Percentiles rank a stretch among this genome's conserved stretches.
Conservation (phyloP, 53 echinoderm and acorn worm species). For the Arbacia lixula region DNA sequence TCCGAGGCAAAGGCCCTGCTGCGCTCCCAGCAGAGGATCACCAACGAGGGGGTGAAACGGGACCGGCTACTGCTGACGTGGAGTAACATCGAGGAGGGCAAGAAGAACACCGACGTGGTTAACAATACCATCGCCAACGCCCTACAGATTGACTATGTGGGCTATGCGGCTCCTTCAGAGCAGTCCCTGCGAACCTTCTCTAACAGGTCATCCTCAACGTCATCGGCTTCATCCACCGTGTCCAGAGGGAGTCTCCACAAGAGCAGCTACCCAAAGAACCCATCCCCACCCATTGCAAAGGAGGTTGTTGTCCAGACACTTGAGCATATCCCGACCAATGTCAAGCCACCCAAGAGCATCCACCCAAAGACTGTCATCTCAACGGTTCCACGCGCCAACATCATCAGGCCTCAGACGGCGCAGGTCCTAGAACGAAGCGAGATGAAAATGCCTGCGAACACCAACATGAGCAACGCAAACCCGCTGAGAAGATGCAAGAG, state of each 20-base stretch:
- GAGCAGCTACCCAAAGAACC: slow-evolving; percentile 2
- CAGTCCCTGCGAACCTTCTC: background rate
- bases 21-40: slow-evolving; percentile 73
- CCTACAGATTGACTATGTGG: slow-evolving; percentile 74
- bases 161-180: slow-evolving; percentile 12
- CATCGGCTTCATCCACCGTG: slow-evolving; percentile 6
- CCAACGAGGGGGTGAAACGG: slow-evolving; percentile 69
- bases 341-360: slow-evolving; percentile 69
- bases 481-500: slow-evolving; percentile 64
- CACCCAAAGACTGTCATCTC: slow-evolving; percentile 71
- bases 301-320: slow-evolving; percentile 19
- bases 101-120: slow-evolving; percentile 73
- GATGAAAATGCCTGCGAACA: slow-evolving; percentile 31
- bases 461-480: slow-evolving; percentile 11
- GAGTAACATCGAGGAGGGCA: slow-evolving; percentile 78
- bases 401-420: slow-evolving; percentile 70
- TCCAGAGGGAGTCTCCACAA: slow-evolving; percentile 37
- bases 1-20: slow-evolving; percentile 85
- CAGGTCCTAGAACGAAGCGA: slow-evolving; percentile 56
- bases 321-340: slow-evolving; percentile 46
- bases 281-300: slow-evolving; percentile 35
- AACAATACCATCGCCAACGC: slow-evolving; percentile 81
- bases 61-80: slow-evolving; percentile 80
- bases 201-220: background rate
- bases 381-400: slow-evolving; percentile 65